Percentiles rank a stretch among this genome's conserved stretches.
phyloP scores from a whole-genome alignment of 1,140 invertebrate genomes.

The Venturia canescens region DNA sequence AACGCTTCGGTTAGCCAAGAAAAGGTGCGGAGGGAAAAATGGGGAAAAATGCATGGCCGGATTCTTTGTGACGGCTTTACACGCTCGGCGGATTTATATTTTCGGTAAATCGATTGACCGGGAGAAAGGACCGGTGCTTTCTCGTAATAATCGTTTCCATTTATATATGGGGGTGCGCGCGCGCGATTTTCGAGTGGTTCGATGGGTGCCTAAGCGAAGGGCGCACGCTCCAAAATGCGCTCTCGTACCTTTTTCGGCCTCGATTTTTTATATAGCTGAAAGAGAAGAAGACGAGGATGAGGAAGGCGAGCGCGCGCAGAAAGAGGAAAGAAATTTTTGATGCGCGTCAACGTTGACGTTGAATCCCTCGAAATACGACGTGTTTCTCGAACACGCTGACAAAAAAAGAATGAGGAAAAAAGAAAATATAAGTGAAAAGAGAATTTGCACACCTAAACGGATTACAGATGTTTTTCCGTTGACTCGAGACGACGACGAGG shows the following conservation, averaged over 20 bases:
- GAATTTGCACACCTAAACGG: constrained; percentile 77
- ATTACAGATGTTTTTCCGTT: constrained; percentile 75
- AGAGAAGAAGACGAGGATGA: background rate
- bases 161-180: constrained; percentile 5
- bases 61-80: constrained; percentile 55
- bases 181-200: constrained; percentile 2
- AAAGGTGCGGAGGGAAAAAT: background rate
- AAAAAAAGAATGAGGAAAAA: constrained; percentile 40
- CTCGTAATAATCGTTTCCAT: constrained; percentile 17
- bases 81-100: constrained; percentile 45
- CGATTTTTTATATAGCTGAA: constrained; percentile 28
- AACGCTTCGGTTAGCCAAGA: background rate
- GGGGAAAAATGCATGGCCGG: background rate
- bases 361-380: constrained; percentile 23
- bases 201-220: background rate
- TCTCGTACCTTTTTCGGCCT: background rate
- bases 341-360: constrained; percentile 41
- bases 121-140: background rate
- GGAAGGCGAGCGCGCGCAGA: no score
- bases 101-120: constrained; percentile 41
- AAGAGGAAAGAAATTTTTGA: constrained; percentile 12
- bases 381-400: constrained; percentile 2
- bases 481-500: constrained; percentile 13
- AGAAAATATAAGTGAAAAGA: constrained; percentile 61
- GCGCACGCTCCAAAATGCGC: constrained; percentile 29